Conservation (phyloP, 2,797 vertebrate genomes). For the Lepus oiostolus region DNA sequence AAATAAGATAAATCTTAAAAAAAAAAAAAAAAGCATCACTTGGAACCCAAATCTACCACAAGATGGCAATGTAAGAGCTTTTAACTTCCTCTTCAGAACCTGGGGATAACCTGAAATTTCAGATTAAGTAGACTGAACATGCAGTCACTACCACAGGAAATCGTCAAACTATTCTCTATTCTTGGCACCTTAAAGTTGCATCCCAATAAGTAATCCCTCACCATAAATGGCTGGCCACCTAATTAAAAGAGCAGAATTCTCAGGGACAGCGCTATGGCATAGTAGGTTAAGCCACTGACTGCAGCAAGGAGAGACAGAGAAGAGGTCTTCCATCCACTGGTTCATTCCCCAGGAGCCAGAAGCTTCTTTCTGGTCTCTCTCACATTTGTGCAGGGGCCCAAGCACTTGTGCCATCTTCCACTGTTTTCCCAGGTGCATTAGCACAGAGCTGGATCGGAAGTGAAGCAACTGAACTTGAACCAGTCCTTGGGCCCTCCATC, state of each 20-base stretch:
- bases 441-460: no score
- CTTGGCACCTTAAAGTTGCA: not conserved
- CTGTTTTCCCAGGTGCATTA: no score
- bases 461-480: no score
- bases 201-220: not conserved
- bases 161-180: not conserved
- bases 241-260: constrained; percentile 12
- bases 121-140: constrained; percentile 75
- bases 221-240: not conserved
- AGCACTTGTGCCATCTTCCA: no score
- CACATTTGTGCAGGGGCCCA: no score
- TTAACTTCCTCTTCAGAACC: constrained; percentile 56
- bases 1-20: constrained; percentile 3
- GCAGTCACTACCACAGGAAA: constrained; percentile 59
- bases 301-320: no score
- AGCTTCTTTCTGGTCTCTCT: no score
- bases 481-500: no score
- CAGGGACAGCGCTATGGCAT: not conserved
- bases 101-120: constrained; percentile 65
- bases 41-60: constrained; percentile 39
- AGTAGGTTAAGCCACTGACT: no score
- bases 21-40: not conserved
- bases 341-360: no score
- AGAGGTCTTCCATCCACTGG: no score
- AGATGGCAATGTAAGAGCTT: constrained; percentile 55